phyloP scores from a whole-genome alignment of 2,888 invertebrate species.

The Petrolisthes cinctipes region DNA sequence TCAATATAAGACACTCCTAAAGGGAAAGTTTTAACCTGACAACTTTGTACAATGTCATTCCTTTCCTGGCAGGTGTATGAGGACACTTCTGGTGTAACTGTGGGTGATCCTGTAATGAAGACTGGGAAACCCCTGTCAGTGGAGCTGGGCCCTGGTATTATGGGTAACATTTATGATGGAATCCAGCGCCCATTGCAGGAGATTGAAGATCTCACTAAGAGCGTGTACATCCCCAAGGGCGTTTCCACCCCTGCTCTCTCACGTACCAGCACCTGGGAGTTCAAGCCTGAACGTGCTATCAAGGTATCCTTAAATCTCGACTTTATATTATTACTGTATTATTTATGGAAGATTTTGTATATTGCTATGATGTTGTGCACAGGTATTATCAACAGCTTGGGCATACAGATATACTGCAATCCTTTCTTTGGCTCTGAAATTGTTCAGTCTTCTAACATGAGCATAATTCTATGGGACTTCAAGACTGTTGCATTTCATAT shows the following conservation, averaged over 20 bases:
- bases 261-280: slow-evolving; percentile 89
- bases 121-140: slow-evolving; percentile 99
- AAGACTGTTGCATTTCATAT: no score
- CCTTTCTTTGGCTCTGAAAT: no score
- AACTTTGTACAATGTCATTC: no score
- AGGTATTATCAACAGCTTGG: no score
- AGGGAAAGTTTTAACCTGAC: no score
- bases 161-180: slow-evolving; percentile 99
- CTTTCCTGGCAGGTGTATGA: slow-evolving; percentile 84
- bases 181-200: slow-evolving; percentile 97
- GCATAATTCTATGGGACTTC: no score
- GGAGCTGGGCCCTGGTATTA: slow-evolving; percentile 97
- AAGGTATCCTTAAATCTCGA: slow-evolving; percentile 66
- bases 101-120: slow-evolving; percentile 97
- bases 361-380: no score
- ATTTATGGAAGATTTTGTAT: no score
- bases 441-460: no score
- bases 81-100: slow-evolving; percentile 97
- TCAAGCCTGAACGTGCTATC: slow-evolving; percentile 76
- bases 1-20: no score
- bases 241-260: slow-evolving; percentile 94
- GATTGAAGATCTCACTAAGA: slow-evolving; percentile 91
- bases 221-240: slow-evolving; percentile 99
- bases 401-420: no score
- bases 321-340: no score